Conservation (phyloP, 2,113 vertebrate genomes). For the Todiramphus chloris region DNA sequence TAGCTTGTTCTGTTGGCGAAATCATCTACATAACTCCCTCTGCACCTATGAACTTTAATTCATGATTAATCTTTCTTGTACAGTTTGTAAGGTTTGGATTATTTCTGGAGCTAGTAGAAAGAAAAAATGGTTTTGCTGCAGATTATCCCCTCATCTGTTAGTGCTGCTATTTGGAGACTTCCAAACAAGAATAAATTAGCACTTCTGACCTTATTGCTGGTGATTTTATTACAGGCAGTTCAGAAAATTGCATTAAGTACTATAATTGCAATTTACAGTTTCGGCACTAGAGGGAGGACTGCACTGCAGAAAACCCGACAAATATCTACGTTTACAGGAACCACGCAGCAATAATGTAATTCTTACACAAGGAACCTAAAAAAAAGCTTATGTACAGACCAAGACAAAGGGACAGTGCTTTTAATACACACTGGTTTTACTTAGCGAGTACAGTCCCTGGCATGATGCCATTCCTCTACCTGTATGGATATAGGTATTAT, state of each 20-base stretch:
- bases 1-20: not conserved
- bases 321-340: not conserved
- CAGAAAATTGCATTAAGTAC: not conserved
- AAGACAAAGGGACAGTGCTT: not conserved
- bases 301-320: not conserved
- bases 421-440: not conserved
- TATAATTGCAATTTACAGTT: not conserved
- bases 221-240: not conserved
- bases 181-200: not conserved
- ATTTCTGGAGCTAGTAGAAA: not conserved
- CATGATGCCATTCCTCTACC: not conserved
- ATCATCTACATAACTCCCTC: not conserved
- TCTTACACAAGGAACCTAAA: rapidly evolving
- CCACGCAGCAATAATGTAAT: not conserved
- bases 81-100: not conserved
- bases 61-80: not conserved
- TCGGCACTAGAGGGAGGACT: not conserved
- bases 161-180: not conserved
- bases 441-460: not conserved
- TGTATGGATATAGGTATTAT: rapidly evolving
- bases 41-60: not conserved
- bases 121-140: not conserved
- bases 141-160: not conserved
- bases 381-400: not conserved
- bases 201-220: not conserved